Evolutionary conservation across 1,140 invertebrate genomes (phyloP).

Genomic region (Ericerus pela): DNA sequence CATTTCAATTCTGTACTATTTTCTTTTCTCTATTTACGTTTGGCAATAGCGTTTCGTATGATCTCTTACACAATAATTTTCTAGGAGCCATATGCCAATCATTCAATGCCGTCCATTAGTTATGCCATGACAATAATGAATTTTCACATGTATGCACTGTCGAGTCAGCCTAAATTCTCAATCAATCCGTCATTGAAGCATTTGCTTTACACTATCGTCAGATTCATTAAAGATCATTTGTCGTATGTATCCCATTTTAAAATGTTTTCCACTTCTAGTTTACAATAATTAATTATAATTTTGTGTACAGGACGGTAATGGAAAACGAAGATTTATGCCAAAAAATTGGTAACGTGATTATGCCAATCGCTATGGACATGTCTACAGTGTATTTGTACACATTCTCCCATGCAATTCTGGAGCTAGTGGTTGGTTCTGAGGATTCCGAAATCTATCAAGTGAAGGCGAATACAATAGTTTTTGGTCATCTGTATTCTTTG

Average conservation of each 20-base stretch:
- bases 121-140: conserved; percentile 45
- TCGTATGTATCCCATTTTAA: conserved; percentile 34
- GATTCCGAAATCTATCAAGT: conserved; percentile 13
- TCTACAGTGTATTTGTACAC: conserved; percentile 55
- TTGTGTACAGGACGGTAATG: conserved; percentile 44
- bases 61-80: conserved; percentile 23
- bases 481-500: conserved; percentile 48
- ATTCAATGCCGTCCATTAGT: conserved; percentile 68
- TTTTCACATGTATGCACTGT: conserved; percentile 28
- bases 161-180: conserved; percentile 37
- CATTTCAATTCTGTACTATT: conserved; percentile 1
- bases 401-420: conserved; percentile 38
- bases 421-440: conserved; percentile 27
- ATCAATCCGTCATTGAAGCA: conserved; percentile 53
- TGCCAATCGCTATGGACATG: conserved; percentile 56
- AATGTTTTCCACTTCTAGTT: conserved; percentile 39
- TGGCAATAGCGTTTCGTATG: neutral
- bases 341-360: conserved; percentile 42
- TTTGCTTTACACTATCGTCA: conserved; percentile 45
- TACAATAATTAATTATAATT: conserved; percentile 47
- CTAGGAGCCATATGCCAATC: conserved; percentile 54
- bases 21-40: neutral
- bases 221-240: conserved; percentile 50
- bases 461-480: neutral
- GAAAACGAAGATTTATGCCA: conserved; percentile 3